Conservation (phyloP, 2,797 vertebrate species). For the Pangasius mekongensis region DNA sequence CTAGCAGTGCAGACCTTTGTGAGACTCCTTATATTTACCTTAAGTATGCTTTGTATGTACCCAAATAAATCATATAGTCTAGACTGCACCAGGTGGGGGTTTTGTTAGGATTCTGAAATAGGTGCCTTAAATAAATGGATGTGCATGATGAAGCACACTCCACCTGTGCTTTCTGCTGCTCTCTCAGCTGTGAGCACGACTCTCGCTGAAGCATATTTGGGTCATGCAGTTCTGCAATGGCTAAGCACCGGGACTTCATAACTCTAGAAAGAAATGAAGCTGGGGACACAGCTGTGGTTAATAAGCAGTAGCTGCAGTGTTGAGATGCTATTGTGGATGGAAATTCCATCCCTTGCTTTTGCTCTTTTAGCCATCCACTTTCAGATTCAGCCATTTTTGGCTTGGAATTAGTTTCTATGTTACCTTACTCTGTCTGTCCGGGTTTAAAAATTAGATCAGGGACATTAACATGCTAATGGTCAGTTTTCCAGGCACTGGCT, state of each 20-base stretch:
- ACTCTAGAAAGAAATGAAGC: slow-evolving; percentile 6
- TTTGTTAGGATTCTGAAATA: slow-evolving; percentile 49
- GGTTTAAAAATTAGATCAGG: slow-evolving; percentile 30
- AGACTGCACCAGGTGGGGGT: slow-evolving; percentile 46
- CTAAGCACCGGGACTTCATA: slow-evolving; percentile 40
- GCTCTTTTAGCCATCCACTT: neutral
- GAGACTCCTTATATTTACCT: neutral
- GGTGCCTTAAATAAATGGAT: slow-evolving; percentile 48
- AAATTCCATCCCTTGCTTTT: slow-evolving; percentile 6
- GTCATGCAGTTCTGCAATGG: slow-evolving; percentile 52
- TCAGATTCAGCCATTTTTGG: neutral
- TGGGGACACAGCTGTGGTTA: slow-evolving; percentile 25
- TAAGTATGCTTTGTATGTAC: slow-evolving; percentile 15
- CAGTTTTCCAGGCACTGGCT: slow-evolving; percentile 16
- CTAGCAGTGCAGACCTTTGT: neutral
- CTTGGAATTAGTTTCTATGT: slow-evolving; percentile 16
- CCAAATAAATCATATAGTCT: slow-evolving; percentile 26
- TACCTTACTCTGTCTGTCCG: neutral
- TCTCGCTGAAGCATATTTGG: slow-evolving; percentile 54
- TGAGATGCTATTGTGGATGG: neutral
- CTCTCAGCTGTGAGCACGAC: slow-evolving; percentile 48
- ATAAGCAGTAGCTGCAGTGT: neutral
- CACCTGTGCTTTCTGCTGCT: slow-evolving; percentile 52
- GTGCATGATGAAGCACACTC: slow-evolving; percentile 45
- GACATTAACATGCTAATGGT: slow-evolving; percentile 34